These are phyloP conservation scores for Holothuria glaberrima DNA, from an alignment of 35 echinoderm and acorn worm genomes.

Conservation along the genomic window DNA sequence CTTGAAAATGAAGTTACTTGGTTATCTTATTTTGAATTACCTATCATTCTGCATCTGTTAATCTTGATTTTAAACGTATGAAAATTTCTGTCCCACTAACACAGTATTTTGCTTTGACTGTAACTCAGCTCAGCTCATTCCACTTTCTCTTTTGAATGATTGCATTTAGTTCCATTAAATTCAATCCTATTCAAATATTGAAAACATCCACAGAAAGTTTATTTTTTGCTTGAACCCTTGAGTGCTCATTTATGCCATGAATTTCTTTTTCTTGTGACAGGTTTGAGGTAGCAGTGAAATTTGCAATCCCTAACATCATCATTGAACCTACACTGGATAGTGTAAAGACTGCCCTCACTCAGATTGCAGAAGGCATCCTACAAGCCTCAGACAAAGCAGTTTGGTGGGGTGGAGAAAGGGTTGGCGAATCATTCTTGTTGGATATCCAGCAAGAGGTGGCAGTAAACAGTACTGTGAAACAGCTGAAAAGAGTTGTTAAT, in stretches of 20 bases:
- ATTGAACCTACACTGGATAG: conserved; percentile 88
- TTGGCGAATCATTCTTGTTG: conserved; percentile 69
- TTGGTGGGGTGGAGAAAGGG: conserved; percentile 89
- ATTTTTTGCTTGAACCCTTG: too few species aligned
- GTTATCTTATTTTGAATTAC: too few species aligned
- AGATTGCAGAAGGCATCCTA: conserved; percentile 76
- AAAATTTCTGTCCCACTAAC: too few species aligned
- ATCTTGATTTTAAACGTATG: too few species aligned
- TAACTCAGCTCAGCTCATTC: background rate
- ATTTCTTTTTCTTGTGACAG: conserved; percentile 25
- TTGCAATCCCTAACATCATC: conserved; percentile 99
- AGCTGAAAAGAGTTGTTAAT: conserved; percentile 84
- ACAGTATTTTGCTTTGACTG: too few species aligned
- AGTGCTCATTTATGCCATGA: too few species aligned
- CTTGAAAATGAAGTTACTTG: too few species aligned
- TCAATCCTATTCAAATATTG: background rate
- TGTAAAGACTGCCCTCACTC: conserved; percentile 71
- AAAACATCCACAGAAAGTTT: background rate
- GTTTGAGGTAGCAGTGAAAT: conserved; percentile 95
- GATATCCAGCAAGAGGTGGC: conserved; percentile 73
- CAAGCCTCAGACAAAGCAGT: conserved; percentile 67
- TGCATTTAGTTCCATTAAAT: background rate
- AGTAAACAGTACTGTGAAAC: conserved; percentile 73
- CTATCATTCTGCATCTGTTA: too few species aligned
- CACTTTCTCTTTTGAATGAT: background rate